Percentiles rank a stretch among this genome's conserved stretches.
Conservation (phyloP, 2,797 vertebrate genomes). For the Epinephelus malabaricus region DNA sequence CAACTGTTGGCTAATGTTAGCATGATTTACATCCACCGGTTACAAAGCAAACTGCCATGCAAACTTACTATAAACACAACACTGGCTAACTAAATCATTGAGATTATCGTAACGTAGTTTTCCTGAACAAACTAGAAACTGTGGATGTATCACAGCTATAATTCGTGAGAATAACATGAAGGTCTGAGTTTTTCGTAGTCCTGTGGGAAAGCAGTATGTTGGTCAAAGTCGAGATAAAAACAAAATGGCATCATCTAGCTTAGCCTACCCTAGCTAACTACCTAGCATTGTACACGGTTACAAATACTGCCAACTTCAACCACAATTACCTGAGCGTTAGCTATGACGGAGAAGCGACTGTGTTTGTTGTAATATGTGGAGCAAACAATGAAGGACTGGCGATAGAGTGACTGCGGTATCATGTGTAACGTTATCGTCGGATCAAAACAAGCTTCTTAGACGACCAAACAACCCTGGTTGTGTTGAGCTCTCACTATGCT, state of each 20-base stretch:
- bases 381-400: accelerated
- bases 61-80: neutral
- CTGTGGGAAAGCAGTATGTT: conserved; percentile 34
- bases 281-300: conserved; percentile 36
- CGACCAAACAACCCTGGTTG: conserved; percentile 18
- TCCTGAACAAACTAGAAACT: accelerated
- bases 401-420: accelerated
- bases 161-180: accelerated
- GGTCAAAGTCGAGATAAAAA: conserved; percentile 79
- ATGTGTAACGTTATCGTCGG: neutral
- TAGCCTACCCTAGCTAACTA: conserved; percentile 41
- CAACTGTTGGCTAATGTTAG: neutral
- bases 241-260: conserved; percentile 86
- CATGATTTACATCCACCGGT: neutral
- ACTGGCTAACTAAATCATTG: neutral
- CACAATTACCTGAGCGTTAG: too few species aligned
- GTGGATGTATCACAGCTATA: accelerated
- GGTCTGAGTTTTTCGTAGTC: neutral
- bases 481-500: conserved; percentile 23
- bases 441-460: neutral
- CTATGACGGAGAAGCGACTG: accelerated
- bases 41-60: conserved; percentile 11
- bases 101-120: neutral
- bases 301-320: conserved; percentile 19
- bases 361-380: accelerated